Evolutionary conservation across 1,140 invertebrate species (phyloP).

Genomic region (Nephotettix cincticeps): DNA sequence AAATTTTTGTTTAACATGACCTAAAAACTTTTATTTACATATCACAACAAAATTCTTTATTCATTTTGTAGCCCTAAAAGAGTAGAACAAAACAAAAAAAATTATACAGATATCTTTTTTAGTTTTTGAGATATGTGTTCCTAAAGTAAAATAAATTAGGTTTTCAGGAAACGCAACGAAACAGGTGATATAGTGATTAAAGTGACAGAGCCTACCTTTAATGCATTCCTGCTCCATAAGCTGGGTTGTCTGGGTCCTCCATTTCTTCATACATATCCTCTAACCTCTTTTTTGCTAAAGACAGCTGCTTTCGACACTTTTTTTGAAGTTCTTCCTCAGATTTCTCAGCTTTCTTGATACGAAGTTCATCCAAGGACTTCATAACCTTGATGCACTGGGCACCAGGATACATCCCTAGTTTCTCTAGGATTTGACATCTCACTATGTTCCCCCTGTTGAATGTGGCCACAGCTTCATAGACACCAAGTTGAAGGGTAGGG

Average conservation of each 20-base stretch:
- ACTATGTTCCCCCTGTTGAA: conserved; percentile 26
- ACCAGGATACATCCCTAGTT: conserved; percentile 3
- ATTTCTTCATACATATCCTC: neutral
- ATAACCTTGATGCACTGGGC: conserved; percentile 6
- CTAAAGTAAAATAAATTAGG: neutral
- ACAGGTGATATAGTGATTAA: neutral
- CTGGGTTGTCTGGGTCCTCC: neutral
- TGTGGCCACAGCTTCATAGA: conserved; percentile 27
- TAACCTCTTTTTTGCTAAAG: neutral
- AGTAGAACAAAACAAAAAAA: neutral
- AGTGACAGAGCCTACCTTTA: neutral
- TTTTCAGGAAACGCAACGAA: neutral
- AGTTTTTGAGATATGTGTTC: neutral
- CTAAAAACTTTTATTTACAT: neutral
- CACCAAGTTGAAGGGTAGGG: conserved; percentile 11
- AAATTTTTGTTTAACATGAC: neutral
- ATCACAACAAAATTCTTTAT: neutral
- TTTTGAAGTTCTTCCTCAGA: neutral
- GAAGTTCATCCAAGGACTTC: neutral
- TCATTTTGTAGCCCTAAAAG: neutral
- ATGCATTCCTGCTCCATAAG: conserved; percentile 5
- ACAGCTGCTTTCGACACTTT: neutral
- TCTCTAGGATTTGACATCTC: conserved; percentile 21
- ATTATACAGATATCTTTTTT: neutral
- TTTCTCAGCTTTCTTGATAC: conserved; percentile 13